phyloP scores from a whole-genome alignment of 2,888 invertebrate genomes.

The Cataglyphis altisquamis region DNA sequence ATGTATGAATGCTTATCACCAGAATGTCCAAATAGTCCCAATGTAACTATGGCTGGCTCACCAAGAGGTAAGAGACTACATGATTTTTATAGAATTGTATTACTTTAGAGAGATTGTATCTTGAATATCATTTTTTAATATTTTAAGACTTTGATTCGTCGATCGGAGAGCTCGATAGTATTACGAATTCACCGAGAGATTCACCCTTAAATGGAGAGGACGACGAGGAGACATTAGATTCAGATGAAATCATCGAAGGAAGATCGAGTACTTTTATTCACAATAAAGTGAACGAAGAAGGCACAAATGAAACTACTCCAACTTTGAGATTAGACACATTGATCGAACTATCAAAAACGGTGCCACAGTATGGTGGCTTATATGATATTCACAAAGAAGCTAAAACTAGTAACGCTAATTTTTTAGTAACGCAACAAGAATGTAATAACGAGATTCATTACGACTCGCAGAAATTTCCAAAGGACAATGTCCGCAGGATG shows the following conservation, averaged over 20 bases:
- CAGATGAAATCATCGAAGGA: constrained; percentile 81
- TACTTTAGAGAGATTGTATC: background rate
- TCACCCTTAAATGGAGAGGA: constrained; percentile 81
- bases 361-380: constrained; percentile 81
- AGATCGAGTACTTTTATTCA: constrained; percentile 81
- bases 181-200: constrained; percentile 81
- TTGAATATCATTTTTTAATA: constrained; percentile 17
- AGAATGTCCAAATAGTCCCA: constrained; percentile 83
- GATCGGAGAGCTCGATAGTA: constrained; percentile 82
- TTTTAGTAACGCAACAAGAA: constrained; percentile 85
- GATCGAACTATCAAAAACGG: constrained; percentile 79
- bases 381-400: constrained; percentile 88
- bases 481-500: constrained; percentile 86
- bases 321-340: constrained; percentile 72
- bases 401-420: constrained; percentile 88
- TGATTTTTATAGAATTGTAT: background rate
- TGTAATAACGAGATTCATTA: constrained; percentile 87
- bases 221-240: constrained; percentile 80
- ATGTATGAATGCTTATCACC: constrained; percentile 80
- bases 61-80: constrained; percentile 79
- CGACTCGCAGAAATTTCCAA: constrained; percentile 88
- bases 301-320: constrained; percentile 70
- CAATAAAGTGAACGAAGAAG: constrained; percentile 80
- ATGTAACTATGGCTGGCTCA: constrained; percentile 83
- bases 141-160: constrained; percentile 77